phyloP scores from a whole-genome alignment of 2,113 vertebrate genomes.

The Antigone vipio region DNA sequence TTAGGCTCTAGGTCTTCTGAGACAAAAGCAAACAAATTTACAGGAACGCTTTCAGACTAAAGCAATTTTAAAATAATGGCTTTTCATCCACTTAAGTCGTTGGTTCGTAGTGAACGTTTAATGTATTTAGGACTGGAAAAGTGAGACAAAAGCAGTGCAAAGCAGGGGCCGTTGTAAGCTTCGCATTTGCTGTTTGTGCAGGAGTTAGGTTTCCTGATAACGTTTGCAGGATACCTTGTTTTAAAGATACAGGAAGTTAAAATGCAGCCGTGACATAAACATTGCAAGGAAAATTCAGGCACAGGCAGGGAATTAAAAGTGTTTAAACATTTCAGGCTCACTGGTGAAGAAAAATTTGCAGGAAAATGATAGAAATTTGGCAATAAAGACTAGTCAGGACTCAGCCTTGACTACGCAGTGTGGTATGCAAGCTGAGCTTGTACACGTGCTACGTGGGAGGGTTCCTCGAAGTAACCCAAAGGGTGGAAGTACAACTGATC shows the following conservation, averaged over 20 bases:
- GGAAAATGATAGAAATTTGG: not conserved
- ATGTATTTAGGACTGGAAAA: not conserved
- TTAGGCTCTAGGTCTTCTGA: not conserved
- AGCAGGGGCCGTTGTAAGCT: not conserved
- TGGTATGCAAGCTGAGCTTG: not conserved
- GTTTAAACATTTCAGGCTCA: not conserved
- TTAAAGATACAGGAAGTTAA: not conserved
- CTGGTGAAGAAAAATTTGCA: not conserved
- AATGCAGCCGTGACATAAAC: not conserved
- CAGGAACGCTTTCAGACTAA: not conserved
- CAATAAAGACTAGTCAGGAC: not conserved
- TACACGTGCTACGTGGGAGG: accelerated
- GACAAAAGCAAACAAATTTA: not conserved
- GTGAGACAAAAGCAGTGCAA: not conserved
- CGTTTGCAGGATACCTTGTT: not conserved
- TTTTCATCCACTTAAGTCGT: not conserved
- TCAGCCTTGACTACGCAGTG: not conserved
- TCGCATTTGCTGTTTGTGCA: not conserved
- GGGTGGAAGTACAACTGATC: not conserved
- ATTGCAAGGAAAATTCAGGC: not conserved
- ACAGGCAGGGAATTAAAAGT: not conserved
- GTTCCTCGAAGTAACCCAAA: not conserved
- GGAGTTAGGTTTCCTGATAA: not conserved
- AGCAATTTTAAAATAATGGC: not conserved
- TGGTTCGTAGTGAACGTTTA: not conserved